Percentiles rank a stretch among this genome's conserved stretches.
phyloP scores from a whole-genome alignment of 2,113 vertebrate species.

The Promerops cafer region DNA sequence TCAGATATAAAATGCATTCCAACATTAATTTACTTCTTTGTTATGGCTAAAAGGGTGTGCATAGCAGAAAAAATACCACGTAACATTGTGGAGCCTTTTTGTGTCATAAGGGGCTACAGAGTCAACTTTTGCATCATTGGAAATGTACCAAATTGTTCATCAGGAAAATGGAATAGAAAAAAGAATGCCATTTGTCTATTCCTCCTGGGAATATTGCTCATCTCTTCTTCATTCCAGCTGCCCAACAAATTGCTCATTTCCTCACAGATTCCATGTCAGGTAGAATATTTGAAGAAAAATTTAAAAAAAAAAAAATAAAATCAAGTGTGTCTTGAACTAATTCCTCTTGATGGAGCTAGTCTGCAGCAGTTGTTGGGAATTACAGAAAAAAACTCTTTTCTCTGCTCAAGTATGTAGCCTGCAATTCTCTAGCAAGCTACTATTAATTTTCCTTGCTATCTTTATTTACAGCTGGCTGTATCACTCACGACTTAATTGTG shows the following conservation, averaged over 20 bases:
- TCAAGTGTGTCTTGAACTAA: background rate
- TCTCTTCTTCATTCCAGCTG: background rate
- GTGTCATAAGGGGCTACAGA: background rate
- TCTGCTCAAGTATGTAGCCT: background rate
- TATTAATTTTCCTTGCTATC: slow-evolving; percentile 36
- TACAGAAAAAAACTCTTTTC: background rate
- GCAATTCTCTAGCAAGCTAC: slow-evolving; percentile 2
- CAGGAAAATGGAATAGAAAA: background rate
- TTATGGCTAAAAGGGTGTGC: background rate
- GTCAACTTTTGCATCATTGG: background rate
- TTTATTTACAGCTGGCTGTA: slow-evolving; percentile 69
- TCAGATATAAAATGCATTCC: background rate
- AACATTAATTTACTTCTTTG: background rate
- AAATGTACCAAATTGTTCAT: background rate
- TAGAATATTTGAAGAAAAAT: background rate
- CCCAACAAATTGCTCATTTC: background rate
- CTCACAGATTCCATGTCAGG: background rate
- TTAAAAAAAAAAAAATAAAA: background rate
- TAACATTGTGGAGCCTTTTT: background rate
- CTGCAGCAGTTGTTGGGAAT: slow-evolving; percentile 1
- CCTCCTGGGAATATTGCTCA: background rate
- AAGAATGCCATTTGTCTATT: background rate
- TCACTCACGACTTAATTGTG: slow-evolving; percentile 64
- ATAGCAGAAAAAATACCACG: background rate
- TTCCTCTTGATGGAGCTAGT: slow-evolving; percentile 62